These are phyloP conservation scores for Aphelenchoides fujianensis DNA, from an alignment of 1,140 invertebrate genomes.

Conservation along the genomic window DNA sequence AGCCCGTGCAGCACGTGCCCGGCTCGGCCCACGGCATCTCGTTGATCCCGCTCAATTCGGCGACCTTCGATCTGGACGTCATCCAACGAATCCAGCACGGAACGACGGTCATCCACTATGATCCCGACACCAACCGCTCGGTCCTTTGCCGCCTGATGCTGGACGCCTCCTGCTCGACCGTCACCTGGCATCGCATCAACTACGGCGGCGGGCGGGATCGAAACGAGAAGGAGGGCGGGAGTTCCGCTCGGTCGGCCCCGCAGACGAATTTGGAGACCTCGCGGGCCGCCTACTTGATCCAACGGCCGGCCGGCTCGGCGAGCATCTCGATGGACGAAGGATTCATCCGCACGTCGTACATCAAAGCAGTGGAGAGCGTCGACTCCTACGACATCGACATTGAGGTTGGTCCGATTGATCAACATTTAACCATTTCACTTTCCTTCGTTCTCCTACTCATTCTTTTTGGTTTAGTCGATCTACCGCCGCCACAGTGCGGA, in stretches of 20 bases:
- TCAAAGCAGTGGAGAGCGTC: conserved; percentile 73
- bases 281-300: conserved; percentile 26
- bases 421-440: no score
- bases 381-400: conserved; percentile 63
- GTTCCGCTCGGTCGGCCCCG: neutral
- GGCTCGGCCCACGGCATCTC: conserved; percentile 78
- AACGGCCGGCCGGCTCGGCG: conserved; percentile 65
- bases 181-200: conserved; percentile 80
- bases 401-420: conserved; percentile 63
- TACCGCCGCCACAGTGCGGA: conserved; percentile 64
- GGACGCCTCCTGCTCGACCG: conserved; percentile 77
- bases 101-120: conserved; percentile 78
- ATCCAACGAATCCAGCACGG: conserved; percentile 78
- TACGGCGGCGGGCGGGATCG: conserved; percentile 70
- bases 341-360: conserved; percentile 69
- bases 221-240: conserved; percentile 47
- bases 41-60: conserved; percentile 71
- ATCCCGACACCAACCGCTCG: conserved; percentile 72
- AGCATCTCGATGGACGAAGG: conserved; percentile 72
- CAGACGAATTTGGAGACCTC: neutral
- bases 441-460: neutral
- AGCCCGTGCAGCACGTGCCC: conserved; percentile 77
- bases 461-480: conserved; percentile 46
- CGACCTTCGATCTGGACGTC: conserved; percentile 72
- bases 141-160: conserved; percentile 75